phyloP scores from a whole-genome alignment of 1,140 invertebrate genomes.

The Agraylea sexmaculata region DNA sequence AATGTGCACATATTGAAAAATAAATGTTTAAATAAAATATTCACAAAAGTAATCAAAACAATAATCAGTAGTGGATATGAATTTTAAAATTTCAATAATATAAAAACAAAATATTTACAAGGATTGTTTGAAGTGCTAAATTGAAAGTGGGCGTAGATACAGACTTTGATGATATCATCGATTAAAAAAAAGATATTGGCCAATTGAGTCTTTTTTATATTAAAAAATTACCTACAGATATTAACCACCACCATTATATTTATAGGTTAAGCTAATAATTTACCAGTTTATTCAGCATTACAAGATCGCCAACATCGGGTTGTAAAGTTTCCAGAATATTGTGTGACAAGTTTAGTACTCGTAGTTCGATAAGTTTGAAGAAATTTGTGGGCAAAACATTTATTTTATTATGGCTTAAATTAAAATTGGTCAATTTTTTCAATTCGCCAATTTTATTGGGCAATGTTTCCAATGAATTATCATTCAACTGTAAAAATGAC shows the following conservation, averaged over 20 bases:
- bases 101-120: neutral
- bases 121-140: neutral
- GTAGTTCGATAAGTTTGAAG: conserved; percentile 54
- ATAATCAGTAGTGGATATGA: no score
- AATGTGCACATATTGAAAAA: conserved; percentile 5
- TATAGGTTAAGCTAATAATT: conserved; percentile 13
- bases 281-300: conserved; percentile 60
- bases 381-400: conserved; percentile 48
- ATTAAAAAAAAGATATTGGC: neutral
- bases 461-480: conserved; percentile 60
- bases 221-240: conserved; percentile 3
- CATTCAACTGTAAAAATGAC: conserved; percentile 51
- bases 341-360: conserved; percentile 54
- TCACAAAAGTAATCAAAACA: no score
- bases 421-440: conserved; percentile 58
- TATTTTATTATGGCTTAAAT: conserved; percentile 70
- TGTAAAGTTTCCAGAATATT: conserved; percentile 49
- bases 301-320: conserved; percentile 55
- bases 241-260: neutral
- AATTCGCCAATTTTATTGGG: conserved; percentile 69
- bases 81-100: no score
- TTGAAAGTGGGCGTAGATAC: no score
- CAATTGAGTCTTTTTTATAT: neutral
- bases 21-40: no score
- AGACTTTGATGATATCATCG: no score